Base-by-base conservation (phyloP, 92 coral and sea anemone genomes). In the Umimayanthus kanabou region DNA sequence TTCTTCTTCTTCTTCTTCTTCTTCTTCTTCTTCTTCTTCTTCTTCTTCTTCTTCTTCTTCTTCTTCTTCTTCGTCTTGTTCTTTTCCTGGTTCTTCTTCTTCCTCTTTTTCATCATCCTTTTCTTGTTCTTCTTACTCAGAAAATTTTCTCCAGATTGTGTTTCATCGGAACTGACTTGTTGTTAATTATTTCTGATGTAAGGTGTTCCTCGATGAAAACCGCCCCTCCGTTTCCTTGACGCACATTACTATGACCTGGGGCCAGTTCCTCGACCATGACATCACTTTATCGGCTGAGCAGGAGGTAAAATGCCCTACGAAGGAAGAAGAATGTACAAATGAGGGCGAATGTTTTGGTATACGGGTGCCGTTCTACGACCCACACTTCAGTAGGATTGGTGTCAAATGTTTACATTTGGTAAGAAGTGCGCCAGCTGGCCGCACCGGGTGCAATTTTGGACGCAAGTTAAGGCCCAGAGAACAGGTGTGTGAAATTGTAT, bases 201-300 rank as follows among this genome's bases (percentile, higher is more conserved):
- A 71, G 76, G 76, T 71, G 15, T 71, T 71, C 76, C 76, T 71
- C 39, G 76, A 71, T 28, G 76, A 71, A 26, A 71, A 71, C 39
- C 76, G 42, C 6, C 76, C 39, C 39, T 83, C 89, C 22, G 45
- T 1, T 0, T 47, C 39, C 18, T 61, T 88, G 43, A 85, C 89
- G 23, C 92, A 91, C 81, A 71, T 93, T 86, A 47, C 87, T 69
- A 93, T 93, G 95, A 92, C 76, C 82, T 93, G 87, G 87, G 95
- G 92, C 9, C 95, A 93, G 85, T 91, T 88, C 65, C 18, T 93
- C 53, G 95, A 93, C 64, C 95, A 93, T 39, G 95, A 93, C 71
- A 37, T 93, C 4, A 91, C 95, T 28, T 88, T 85, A 16, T 29
- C 76, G 29, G 90, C 89, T 8, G 23, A 49, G 78, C 76, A 71